These are phyloP conservation scores for Agonum fuliginosum DNA, from an alignment of 2,888 invertebrate species.

Conservation along the genomic window DNA sequence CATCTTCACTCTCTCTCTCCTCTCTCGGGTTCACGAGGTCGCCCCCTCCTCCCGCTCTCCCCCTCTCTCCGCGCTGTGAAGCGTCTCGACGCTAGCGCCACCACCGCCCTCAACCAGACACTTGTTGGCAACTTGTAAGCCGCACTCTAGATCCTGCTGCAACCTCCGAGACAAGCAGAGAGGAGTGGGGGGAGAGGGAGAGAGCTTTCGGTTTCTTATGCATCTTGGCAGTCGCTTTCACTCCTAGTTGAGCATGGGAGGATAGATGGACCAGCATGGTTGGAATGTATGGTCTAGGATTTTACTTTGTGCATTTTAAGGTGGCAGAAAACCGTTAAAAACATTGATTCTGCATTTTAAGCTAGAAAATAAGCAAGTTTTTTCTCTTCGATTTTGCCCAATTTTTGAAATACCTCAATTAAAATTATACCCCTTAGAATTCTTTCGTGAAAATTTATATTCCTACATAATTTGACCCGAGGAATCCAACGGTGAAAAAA, in stretches of 20 bases:
- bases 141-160: constrained; percentile 58
- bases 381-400: no score
- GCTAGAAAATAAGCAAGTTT: no score
- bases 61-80: no score
- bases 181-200: not conserved
- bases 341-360: no score
- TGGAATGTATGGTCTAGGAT: no score
- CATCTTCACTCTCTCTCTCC: not conserved
- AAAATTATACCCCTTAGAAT: no score
- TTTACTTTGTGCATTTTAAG: no score
- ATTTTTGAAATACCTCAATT: no score
- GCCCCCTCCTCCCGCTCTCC: constrained; percentile 63
- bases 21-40: constrained; percentile 39
- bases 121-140: constrained; percentile 68
- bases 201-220: constrained; percentile 47
- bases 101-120: constrained; percentile 62
- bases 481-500: no score
- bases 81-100: constrained; percentile 60
- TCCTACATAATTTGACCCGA: no score
- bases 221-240: constrained; percentile 16
- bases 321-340: no score
- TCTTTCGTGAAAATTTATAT: no score
- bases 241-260: constrained; percentile 2
- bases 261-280: not conserved
- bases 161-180: not conserved